Base-by-base conservation (phyloP, 2,797 vertebrate species). In the Takifugu ocellatus region DNA sequence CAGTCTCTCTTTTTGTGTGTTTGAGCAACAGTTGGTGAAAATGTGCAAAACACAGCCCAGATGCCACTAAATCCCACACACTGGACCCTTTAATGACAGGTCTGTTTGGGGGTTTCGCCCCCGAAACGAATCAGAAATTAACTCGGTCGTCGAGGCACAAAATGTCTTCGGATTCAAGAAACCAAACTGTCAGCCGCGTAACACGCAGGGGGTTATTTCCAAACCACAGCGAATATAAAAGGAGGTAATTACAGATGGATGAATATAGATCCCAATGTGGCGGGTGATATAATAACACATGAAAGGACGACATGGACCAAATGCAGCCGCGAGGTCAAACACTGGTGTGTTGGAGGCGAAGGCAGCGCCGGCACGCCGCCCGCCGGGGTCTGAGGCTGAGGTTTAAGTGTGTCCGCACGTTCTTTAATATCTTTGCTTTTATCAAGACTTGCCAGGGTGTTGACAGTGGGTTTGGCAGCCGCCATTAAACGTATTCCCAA, bases 271-370 rank as follows among this genome's bases (percentile, higher is more conserved):
- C 62, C 68, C 58, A 39, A 12, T 39, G 58, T 68, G 49, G 57
- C 49, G 70, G 63, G 29, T 58, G 51, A 74, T 83, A 78, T 76
- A 70, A 79, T 81, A 82, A 85, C 71, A 75, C 61, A 73, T 71
- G 61, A 81, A 87, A 84, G 73, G 56, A 79, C 74, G 80, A 76
- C 73, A 76, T 45, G 64, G 72, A 74, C 59, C 83, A 84, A 74
- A 84, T 63, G 70, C 60, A 74, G 56, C 61, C 31, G 1, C 10
- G 44, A 46, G 44, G 44, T 46, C 17, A 48, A 48, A 25, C 25
- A 5, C 17, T 25, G 21, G 46, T 48, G 17, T 25, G 21, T 10
- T 48, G 57, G 59, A 56, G 16, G 26, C 33, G 63, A 78, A 74
- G 69, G 78, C 68, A 74, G 67, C 52, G 75, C 52, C 86, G 83